Conservation (phyloP, 2,797 vertebrate species). For the Mormyrops attenuatus region DNA sequence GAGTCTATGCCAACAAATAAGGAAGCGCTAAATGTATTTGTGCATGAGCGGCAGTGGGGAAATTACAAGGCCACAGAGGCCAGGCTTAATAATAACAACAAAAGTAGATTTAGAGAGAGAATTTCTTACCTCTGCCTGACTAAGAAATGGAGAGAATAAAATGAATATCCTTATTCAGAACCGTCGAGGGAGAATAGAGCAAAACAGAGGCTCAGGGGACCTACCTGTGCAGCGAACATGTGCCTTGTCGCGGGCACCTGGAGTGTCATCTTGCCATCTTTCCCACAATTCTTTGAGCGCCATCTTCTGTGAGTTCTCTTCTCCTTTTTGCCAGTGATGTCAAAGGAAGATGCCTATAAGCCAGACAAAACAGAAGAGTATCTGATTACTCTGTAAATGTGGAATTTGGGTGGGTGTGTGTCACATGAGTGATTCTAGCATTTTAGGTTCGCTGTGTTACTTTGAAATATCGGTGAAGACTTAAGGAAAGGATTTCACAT, state of each 20-base stretch:
- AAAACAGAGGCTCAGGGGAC: not conserved
- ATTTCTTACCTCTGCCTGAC: not conserved
- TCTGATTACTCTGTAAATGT: not conserved
- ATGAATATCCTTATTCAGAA: not conserved
- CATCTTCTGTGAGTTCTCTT: constrained; percentile 80
- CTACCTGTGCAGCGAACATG: not conserved
- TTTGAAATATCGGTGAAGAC: not conserved
- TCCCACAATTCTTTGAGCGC: constrained; percentile 80
- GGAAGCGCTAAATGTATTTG: not conserved
- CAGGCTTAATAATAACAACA: not conserved
- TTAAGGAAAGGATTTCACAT: constrained; percentile 14
- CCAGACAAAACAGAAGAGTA: not conserved
- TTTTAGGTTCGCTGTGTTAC: not conserved
- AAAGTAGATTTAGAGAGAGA: not conserved
- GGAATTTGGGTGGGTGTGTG: not conserved
- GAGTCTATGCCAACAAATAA: not conserved
- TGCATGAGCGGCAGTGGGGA: not conserved
- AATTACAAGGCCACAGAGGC: not conserved
- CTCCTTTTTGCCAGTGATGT: constrained; percentile 88
- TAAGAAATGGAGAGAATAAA: not conserved
- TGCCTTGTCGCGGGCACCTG: constrained; percentile 57
- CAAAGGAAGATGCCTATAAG: constrained; percentile 69
- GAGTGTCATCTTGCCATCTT: constrained; percentile 77
- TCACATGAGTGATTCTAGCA: not conserved
- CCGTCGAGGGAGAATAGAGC: not conserved